Conservation (phyloP, 2,797 vertebrate species). For the Euthynnus affinis region DNA sequence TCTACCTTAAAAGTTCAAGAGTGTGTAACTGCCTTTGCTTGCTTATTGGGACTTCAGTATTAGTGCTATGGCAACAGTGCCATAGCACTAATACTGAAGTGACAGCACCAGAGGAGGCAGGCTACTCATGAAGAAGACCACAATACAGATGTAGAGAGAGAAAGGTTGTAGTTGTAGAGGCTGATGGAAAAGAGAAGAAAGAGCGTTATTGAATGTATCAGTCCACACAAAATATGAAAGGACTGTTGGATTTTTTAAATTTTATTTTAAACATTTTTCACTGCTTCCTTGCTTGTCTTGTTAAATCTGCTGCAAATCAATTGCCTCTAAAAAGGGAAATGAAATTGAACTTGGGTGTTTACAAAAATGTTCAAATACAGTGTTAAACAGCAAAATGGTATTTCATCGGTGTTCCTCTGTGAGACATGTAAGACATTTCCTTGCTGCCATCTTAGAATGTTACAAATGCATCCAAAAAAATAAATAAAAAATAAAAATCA, state of each 20-base stretch:
- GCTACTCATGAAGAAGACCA: conserved; percentile 7
- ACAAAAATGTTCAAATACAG: background rate
- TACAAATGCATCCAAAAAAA: background rate
- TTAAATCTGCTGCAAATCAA: conserved; percentile 7
- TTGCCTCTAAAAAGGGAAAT: background rate
- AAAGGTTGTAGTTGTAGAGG: background rate
- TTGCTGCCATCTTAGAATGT: background rate
- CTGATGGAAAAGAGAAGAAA: background rate
- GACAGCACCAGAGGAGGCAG: conserved; percentile 1
- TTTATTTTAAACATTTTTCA: background rate
- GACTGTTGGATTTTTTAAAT: background rate
- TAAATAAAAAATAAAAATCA: too few relatives aligned
- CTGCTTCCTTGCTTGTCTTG: background rate
- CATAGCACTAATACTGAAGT: conserved; percentile 32
- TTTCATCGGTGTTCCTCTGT: background rate
- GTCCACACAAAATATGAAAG: background rate
- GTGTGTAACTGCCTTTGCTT: conserved; percentile 14
- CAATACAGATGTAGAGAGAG: background rate
- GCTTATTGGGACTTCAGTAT: conserved; percentile 20
- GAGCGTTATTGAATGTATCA: background rate
- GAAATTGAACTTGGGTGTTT: background rate
- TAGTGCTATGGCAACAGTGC: too few relatives aligned
- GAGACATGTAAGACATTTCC: background rate
- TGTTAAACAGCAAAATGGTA: background rate
- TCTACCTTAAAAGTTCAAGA: conserved; percentile 15